These are phyloP conservation scores for Augiades crinisus DNA, from an alignment of 2,888 invertebrate genomes.

Conservation along the genomic window DNA sequence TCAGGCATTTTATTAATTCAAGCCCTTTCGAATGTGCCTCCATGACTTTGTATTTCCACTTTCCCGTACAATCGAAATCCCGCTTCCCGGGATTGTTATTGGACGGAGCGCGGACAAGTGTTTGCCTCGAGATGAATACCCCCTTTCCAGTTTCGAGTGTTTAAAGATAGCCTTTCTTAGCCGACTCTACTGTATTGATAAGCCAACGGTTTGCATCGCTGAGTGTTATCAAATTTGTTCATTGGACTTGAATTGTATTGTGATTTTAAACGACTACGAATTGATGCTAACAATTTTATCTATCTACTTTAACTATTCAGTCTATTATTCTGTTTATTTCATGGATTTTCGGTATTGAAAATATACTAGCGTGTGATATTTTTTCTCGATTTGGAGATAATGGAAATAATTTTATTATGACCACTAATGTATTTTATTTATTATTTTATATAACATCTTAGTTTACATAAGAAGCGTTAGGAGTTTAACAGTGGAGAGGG, in stretches of 20 bases:
- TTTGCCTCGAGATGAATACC: conserved; percentile 16
- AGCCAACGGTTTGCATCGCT: conserved; percentile 10
- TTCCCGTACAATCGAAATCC: conserved; percentile 10
- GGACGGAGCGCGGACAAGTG: conserved; percentile 8
- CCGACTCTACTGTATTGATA: conserved; percentile 12
- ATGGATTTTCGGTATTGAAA: too few relatives aligned
- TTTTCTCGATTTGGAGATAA: too few relatives aligned
- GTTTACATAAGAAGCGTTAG: conserved; percentile 40
- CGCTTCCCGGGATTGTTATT: conserved; percentile 11
- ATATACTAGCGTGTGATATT: too few relatives aligned
- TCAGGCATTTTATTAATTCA: neutral
- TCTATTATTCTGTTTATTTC: too few relatives aligned
- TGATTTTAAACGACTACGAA: too few relatives aligned
- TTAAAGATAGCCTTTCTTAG: conserved; percentile 23
- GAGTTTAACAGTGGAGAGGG: conserved; percentile 49
- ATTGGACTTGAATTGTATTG: too few relatives aligned
- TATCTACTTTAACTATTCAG: too few relatives aligned
- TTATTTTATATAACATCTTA: conserved; percentile 45
- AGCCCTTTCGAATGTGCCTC: neutral
- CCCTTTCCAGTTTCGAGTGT: conserved; percentile 14
- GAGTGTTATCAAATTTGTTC: conserved; percentile 10
- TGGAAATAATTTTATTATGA: too few relatives aligned
- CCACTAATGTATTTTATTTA: too few relatives aligned
- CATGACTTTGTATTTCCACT: neutral
- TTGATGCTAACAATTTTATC: too few relatives aligned